Percentiles rank a stretch among this genome's conserved stretches.
Conservation (phyloP, 2,888 invertebrate species). For the Cordilura impudica region DNA sequence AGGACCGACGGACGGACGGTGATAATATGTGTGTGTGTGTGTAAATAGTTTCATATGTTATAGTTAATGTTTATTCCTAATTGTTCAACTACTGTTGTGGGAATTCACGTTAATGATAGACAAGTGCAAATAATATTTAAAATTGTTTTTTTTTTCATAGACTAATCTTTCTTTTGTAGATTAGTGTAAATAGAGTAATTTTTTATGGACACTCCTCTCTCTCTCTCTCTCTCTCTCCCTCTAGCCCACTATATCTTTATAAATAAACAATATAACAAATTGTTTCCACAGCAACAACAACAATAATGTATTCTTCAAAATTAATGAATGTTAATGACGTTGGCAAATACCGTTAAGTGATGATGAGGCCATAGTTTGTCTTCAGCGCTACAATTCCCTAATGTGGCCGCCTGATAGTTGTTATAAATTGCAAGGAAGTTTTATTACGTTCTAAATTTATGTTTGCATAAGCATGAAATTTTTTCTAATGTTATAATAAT, state of each 20-base stretch:
- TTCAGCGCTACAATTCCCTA: neutral
- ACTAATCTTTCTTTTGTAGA: neutral
- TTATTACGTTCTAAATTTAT: too few species aligned
- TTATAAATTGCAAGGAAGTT: neutral
- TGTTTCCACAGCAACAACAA: neutral
- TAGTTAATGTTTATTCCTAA: neutral
- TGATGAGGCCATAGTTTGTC: neutral
- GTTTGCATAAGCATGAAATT: too few species aligned
- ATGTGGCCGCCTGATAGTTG: neutral
- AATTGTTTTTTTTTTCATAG: neutral
- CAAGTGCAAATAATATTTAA: conserved; percentile 13
- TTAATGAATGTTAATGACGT: conserved; percentile 14
- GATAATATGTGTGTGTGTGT: neutral
- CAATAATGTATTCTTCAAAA: neutral
- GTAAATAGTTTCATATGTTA: neutral
- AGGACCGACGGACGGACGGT: too few species aligned
- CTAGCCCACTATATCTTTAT: too few species aligned
- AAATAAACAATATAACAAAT: conserved; percentile 12
- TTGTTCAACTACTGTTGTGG: conserved; percentile 13
- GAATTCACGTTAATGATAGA: conserved; percentile 20
- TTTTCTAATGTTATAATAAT: too few species aligned
- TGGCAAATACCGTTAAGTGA: neutral
- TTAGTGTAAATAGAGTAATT: neutral
- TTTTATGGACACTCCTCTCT: neutral
- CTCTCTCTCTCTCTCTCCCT: neutral